Evolutionary conservation across 2,113 vertebrate genomes (phyloP).

Genomic region (Steatornis caripensis): DNA sequence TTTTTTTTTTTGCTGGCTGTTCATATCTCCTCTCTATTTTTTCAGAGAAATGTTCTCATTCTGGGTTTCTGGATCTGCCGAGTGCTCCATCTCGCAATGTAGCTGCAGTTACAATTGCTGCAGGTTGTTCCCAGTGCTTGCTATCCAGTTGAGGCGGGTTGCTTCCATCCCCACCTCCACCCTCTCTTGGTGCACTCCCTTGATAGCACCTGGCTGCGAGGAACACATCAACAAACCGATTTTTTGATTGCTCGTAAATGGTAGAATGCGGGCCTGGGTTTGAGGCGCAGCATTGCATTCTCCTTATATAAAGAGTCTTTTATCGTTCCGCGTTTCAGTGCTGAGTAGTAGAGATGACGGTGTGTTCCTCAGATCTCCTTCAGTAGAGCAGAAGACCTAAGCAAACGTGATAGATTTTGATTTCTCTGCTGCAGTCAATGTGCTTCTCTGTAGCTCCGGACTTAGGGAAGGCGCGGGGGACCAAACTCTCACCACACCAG

Average conservation of each 20-base stretch:
- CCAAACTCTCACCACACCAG: background rate
- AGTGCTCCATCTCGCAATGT: background rate
- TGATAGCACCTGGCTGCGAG: background rate
- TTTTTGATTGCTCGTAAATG: background rate
- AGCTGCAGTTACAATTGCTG: background rate
- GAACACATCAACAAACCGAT: background rate
- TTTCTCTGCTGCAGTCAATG: background rate
- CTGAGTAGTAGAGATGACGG: fast-evolving
- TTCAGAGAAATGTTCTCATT: conserved; percentile 8
- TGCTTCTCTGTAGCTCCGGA: background rate
- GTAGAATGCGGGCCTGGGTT: background rate
- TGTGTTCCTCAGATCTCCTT: background rate
- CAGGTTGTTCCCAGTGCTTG: background rate
- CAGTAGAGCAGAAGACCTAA: background rate
- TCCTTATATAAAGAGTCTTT: too few relatives aligned
- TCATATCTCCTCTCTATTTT: conserved; percentile 51
- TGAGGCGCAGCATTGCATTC: background rate
- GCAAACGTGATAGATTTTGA: too few relatives aligned
- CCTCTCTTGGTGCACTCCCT: background rate
- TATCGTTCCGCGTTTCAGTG: fast-evolving
- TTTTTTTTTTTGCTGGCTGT: background rate
- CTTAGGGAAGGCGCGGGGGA: background rate
- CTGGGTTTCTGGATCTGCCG: background rate
- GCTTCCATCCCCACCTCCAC: background rate
- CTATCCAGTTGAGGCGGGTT: background rate